Conservation (phyloP, 2,797 vertebrate genomes). For the Prunella strophiata region DNA sequence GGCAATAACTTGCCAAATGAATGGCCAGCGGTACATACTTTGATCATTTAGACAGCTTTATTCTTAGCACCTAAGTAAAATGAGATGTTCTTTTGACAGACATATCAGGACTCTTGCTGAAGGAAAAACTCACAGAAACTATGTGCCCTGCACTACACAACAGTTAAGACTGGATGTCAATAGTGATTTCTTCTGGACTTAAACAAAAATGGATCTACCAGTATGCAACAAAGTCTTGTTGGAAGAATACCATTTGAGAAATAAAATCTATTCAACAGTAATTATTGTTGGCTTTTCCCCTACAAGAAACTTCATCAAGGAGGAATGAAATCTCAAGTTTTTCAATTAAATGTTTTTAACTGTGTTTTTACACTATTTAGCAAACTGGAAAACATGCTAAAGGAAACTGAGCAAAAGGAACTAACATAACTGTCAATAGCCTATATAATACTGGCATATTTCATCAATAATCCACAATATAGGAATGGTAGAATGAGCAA, state of each 20-base stretch:
- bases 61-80: not conserved
- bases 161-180: not conserved
- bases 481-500: not conserved
- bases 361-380: constrained; percentile 9
- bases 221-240: not conserved
- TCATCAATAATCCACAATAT: not conserved
- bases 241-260: not conserved
- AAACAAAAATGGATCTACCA: not conserved
- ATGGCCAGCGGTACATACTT: not conserved
- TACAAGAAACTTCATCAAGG: not conserved
- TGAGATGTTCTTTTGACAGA: not conserved
- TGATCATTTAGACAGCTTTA: not conserved
- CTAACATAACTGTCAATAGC: not conserved
- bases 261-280: not conserved
- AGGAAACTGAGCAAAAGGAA: constrained; percentile 1
- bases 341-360: not conserved
- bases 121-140: not conserved
- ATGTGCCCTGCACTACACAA: not conserved
- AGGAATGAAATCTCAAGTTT: not conserved
- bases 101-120: not conserved
- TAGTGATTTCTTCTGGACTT: not conserved
- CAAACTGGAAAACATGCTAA: not conserved
- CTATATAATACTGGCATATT: not conserved
- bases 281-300: not conserved
- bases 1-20: not conserved